These are phyloP conservation scores for Drosophila watanabei DNA, from an alignment of 1,140 invertebrate species.

Conservation along the genomic window DNA sequence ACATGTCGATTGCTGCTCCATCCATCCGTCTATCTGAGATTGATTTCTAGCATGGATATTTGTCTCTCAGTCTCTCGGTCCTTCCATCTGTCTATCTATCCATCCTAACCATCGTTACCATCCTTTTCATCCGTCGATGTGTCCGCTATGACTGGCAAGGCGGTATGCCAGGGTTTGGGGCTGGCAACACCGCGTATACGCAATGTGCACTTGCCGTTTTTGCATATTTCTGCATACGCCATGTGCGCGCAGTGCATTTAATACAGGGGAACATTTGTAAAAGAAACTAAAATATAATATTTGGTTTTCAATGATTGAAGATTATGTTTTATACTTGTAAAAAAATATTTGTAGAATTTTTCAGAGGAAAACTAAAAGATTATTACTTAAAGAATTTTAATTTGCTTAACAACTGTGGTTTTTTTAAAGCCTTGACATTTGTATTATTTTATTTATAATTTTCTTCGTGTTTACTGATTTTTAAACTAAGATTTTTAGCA, in stretches of 20 bases:
- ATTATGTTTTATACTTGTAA: too few relatives aligned
- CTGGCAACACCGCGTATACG: slow-evolving; percentile 54
- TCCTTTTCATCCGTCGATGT: slow-evolving; percentile 1
- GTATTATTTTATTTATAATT: too few relatives aligned
- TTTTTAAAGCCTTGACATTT: background rate
- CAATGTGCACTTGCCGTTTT: slow-evolving; percentile 36
- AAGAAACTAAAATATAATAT: background rate
- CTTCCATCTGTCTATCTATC: slow-evolving; percentile 5
- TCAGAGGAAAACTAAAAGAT: background rate
- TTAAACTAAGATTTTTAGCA: background rate
- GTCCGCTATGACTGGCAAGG: background rate
- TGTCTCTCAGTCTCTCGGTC: slow-evolving; percentile 35
- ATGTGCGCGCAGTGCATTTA: slow-evolving; percentile 25
- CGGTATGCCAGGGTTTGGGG: too few relatives aligned
- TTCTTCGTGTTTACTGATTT: too few relatives aligned
- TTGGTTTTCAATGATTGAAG: background rate
- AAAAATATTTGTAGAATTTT: background rate
- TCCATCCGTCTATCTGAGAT: slow-evolving; percentile 65
- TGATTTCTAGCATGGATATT: slow-evolving; percentile 67
- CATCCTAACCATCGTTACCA: background rate
- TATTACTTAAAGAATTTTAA: too few relatives aligned
- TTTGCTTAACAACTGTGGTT: background rate
- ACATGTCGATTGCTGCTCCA: slow-evolving; percentile 72
- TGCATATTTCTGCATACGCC: slow-evolving; percentile 65
- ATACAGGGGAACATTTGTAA: slow-evolving; percentile 11